Evolutionary conservation across 2,797 vertebrate species (phyloP), one percentile per base, ranked within the genome.

Genomic region (Chelonia mydas): DNA sequence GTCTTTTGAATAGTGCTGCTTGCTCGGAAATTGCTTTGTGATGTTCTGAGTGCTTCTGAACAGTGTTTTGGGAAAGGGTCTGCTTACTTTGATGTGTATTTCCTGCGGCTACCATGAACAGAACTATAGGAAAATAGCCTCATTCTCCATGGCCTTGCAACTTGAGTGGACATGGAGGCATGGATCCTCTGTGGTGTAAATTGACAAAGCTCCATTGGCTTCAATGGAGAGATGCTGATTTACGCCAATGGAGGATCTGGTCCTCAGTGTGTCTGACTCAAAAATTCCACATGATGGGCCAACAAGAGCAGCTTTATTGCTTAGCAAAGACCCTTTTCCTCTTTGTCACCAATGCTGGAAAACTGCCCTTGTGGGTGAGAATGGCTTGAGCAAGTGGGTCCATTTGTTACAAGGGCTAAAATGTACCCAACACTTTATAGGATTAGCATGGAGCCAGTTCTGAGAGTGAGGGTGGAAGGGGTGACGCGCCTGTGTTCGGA

Each of bases 371-470:
- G 13, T 0, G 13, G 41, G 54, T 65, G 86, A 84, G 31, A 85
- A 87, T 1, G 1, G 85, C 81, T 86, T 3, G 6, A 51, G 50
- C 1, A 5, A 68, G 41, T 45, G 0, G 1, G 6, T 12, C 84
- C 7, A 1, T 77, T 80, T 21, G 72, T 15, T 81, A 8, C 80
- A 8, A 37, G 83, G 47, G 2, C 74, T 15, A 37, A 27, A 1
- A 11, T 1, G 37, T 25, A 41, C 1, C 19, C 86, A 0, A 9
- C 85, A 4, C 81, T 25, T 3, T 0, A 23, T 23, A 77, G 77
- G 92, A 59, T 54, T 54, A 19, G 95, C 88, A 61, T 9, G 65
- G 81, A 45, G 54, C 94, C 1, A 55, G 47, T 53, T 90, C 94
- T 88, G 90, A 11, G 80, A 85, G 47, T 3, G 81, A 96, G 93